Base-by-base conservation (phyloP, 2,113 vertebrate species). In the Oryzias woworae region DNA sequence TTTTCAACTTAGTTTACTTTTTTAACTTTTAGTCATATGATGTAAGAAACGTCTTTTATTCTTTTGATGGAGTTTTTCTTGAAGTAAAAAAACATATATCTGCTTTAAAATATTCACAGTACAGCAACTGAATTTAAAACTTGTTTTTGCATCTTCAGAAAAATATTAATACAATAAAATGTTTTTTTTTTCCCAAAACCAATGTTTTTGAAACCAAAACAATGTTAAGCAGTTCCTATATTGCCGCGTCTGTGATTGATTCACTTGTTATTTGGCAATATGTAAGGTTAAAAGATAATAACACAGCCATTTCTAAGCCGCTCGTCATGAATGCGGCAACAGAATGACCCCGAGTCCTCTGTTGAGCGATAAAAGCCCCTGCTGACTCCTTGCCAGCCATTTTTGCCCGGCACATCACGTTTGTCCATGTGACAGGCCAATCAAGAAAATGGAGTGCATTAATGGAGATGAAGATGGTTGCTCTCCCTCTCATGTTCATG, bases 371-470 rank as follows among this genome's bases (percentile, higher is more conserved):
- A 77, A 90, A 85, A 81, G 77, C 72, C 1, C 24, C 66, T 4
- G 65, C 74, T 66, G 80, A 82, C 75, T 82, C 64, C 24, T 26
- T 41, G 69, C 73, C 67, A 43, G 51, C 49, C 48, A 59, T 65
- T 50, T 72, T 78, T 54, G 51, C 62, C 53, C 43, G 67, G 62
- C 7, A 50, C 55, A 22, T 84, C 85, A 84, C 66, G 66, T 81
- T 67, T 77, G 66, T 68, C 73, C 48, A 12, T 62, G 69, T 91
- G 89, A 88, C 88, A 81, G 86, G 75, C 81, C 86, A 90, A 91
- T 89, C 88, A 87, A 74, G 81, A 58, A 80, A 91, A 88, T 91
- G 84, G 84, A 91, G 82, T 72, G 66, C 3, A 73, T 77, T 91
- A 91, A 92, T 91, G 81, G 85, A 86, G 83, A 89, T 77, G 82